phyloP scores from a whole-genome alignment of 2,888 invertebrate genomes.

The Thereva unica region DNA sequence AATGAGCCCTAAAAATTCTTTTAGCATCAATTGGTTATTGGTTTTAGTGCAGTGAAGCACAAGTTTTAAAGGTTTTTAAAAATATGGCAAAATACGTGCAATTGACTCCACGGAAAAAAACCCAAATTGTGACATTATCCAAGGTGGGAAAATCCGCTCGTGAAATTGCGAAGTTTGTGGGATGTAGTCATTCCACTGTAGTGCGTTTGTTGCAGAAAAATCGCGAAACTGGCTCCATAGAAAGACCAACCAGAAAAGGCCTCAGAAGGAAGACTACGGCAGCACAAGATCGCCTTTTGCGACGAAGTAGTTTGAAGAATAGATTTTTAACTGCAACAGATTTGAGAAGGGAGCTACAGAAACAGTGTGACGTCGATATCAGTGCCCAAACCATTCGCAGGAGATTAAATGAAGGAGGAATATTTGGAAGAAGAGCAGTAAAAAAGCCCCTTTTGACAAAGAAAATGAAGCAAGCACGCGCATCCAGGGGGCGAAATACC shows the following conservation, averaged over 20 bases:
- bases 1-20: too few species aligned
- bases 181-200: not conserved
- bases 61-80: not conserved
- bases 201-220: constrained; percentile 6
- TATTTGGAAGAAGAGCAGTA: constrained; percentile 2
- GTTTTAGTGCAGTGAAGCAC: not conserved
- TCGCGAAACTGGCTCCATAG: not conserved
- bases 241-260: constrained; percentile 1
- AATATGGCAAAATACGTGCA: constrained; percentile 5
- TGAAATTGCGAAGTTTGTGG: constrained; percentile 7
- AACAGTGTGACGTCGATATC: constrained; percentile 1
- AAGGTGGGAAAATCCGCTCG: not conserved
- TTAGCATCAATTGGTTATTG: not conserved
- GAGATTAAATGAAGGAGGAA: not conserved
- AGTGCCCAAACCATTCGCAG: constrained; percentile 1
- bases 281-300: not conserved
- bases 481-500: not conserved
- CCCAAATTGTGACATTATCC: not conserved
- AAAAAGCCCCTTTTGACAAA: not conserved
- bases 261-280: not conserved
- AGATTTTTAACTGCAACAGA: not conserved
- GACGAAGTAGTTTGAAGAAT: not conserved
- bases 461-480: too few species aligned
- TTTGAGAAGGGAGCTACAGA: not conserved
- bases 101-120: not conserved